A percentile compares a stretch with the other conserved stretches of the same genome.
Evolutionary conservation across 2,113 vertebrate genomes (phyloP).

Genomic region (Hyperoodon ampullatus): DNA sequence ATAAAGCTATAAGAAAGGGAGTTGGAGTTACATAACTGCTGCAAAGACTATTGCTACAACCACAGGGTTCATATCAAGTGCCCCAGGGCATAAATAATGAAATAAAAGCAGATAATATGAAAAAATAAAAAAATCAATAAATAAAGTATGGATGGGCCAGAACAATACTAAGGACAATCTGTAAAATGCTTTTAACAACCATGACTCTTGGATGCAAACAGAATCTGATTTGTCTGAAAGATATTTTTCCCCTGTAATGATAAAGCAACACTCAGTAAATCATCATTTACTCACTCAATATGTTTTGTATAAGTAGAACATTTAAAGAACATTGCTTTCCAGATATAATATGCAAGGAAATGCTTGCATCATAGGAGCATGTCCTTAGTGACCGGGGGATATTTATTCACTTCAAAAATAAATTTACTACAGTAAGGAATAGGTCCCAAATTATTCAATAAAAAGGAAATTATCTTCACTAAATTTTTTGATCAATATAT

Average conservation of each 20-base stretch:
- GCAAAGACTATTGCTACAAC: background rate
- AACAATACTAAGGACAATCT: background rate
- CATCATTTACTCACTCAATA: conserved; percentile 38
- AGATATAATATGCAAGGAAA: background rate
- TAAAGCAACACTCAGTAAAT: conserved; percentile 6
- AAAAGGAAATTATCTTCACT: conserved; percentile 67
- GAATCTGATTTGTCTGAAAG: background rate
- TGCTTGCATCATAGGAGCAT: background rate
- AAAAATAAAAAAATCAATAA: background rate
- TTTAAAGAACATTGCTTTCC: background rate
- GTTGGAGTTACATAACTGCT: rapidly evolving
- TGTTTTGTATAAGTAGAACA: background rate
- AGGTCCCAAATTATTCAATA: conserved; percentile 65
- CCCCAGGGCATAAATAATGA: background rate
- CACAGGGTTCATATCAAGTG: background rate
- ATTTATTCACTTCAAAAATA: conserved; percentile 71
- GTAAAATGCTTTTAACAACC: background rate
- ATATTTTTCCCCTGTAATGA: background rate
- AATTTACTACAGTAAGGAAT: conserved; percentile 47
- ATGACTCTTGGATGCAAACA: background rate
- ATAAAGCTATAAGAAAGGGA: background rate
- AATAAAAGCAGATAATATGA: background rate
- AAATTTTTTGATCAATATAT: conserved; percentile 68
- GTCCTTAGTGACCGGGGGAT: conserved; percentile 53
- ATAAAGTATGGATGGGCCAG: background rate